These are phyloP conservation scores for Cavia aperea DNA, from an alignment of 2,113 vertebrate species.

Conservation along the genomic window DNA sequence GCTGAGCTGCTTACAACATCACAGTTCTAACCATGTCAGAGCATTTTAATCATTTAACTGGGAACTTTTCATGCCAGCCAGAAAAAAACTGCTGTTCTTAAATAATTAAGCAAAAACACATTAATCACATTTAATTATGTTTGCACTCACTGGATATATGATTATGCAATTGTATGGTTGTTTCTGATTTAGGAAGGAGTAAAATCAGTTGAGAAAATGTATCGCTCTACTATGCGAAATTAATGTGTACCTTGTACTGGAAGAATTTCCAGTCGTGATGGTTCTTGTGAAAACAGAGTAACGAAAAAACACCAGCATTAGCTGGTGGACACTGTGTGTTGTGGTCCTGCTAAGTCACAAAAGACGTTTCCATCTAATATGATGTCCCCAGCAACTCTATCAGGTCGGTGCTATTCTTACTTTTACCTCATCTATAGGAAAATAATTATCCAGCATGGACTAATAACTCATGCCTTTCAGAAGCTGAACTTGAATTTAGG, in stretches of 20 bases:
- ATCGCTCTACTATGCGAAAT: not conserved
- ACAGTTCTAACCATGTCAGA: not conserved
- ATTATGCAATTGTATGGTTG: not conserved
- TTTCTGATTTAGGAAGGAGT: conserved; percentile 25
- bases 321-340: not conserved
- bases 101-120: conserved; percentile 22
- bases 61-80: conserved; percentile 9
- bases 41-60: conserved; percentile 26
- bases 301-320: not conserved
- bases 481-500: not conserved
- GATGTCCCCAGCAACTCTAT: not conserved
- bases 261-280: not conserved
- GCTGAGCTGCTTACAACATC: not conserved
- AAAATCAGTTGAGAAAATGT: conserved; percentile 23
- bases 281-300: not conserved
- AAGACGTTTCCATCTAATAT: not conserved
- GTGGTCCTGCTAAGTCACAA: not conserved
- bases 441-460: not conserved
- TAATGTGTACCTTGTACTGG: not conserved
- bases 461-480: not conserved
- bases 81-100: not conserved
- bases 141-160: conserved; percentile 15
- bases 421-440: not conserved
- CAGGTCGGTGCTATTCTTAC: not conserved
- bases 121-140: conserved; percentile 38